Evolutionary conservation across 2,113 vertebrate species (phyloP).

Genomic region (Syrmaticus mikado): DNA sequence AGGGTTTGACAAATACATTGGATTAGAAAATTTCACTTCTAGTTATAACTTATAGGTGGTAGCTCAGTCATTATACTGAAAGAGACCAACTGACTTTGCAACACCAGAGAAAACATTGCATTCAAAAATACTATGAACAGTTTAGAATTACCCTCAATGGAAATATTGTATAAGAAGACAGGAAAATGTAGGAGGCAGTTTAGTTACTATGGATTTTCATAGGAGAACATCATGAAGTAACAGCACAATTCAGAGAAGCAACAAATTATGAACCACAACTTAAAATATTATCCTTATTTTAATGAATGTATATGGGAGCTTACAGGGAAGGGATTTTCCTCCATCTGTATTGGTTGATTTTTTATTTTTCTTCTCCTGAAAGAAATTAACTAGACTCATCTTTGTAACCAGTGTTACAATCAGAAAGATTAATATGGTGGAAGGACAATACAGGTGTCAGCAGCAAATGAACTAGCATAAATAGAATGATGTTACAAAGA

Average conservation of each 20-base stretch:
- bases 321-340: neutral
- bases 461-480: too few relatives aligned
- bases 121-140: neutral
- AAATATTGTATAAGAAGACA: neutral
- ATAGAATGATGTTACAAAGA: too few relatives aligned
- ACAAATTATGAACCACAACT: neutral
- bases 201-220: neutral
- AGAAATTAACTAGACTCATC: neutral
- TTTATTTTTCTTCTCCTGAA: neutral
- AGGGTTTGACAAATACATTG: neutral
- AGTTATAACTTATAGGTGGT: accelerated
- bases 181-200: neutral
- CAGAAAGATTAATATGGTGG: too few relatives aligned
- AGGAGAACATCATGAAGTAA: neutral
- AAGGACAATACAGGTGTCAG: too few relatives aligned
- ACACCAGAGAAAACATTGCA: neutral
- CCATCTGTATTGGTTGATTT: neutral
- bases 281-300: neutral
- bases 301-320: neutral
- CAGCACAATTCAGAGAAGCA: neutral
- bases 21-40: neutral
- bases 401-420: neutral
- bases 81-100: neutral
- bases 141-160: neutral
- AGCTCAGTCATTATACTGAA: neutral